Evolutionary conservation across 1,140 invertebrate genomes (phyloP), one percentile per base, ranked within the genome.

Genomic region (Temnothorax longispinosus): DNA sequence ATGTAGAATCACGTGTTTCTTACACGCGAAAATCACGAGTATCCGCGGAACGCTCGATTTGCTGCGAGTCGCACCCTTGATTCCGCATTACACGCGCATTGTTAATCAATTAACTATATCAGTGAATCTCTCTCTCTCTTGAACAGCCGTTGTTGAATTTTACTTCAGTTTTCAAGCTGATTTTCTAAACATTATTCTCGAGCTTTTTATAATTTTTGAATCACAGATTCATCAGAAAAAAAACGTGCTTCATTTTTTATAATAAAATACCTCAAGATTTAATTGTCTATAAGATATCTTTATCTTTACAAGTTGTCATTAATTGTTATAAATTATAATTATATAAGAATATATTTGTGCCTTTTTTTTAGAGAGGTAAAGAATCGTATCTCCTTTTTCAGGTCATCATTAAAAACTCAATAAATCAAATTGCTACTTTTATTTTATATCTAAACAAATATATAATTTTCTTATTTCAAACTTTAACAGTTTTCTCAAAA

Each of bases 1-100:
- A 38, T 1, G 35, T 50, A 21, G 60, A 32, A 50, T 80, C 44
- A 13, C 27, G 38, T 35, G 27, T 47, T 18, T 21, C 27, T 80
- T 69, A 54, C 21, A 69, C 11, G 56, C 18, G 50, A 78, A 47
- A 77, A 35, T 11, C 18, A 54, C 27, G 58, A 78, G 21, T 60
- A n/a, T 78, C 27, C 18, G 10, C 27, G 3, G n/a, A 62, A 62
- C 10, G 18, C 41, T 62, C 54, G 41, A 77, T n/a, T 77, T 58
- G 32, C 2, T 1, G 18, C 10, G 21, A 71, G 10, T 60, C 6
- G 13, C 35, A 56, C 18, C 6, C 21, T 27, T 77, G 15, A 50
- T 47, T 77, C 3, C 41, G 38, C 62, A 18, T 35, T 15, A 18
- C 18, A 3, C 5, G 41, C 13, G 27, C 4, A 10, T 35, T 62